phyloP scores from a whole-genome alignment of 1,140 invertebrate genomes.

The Acromyrmex charruanus region DNA sequence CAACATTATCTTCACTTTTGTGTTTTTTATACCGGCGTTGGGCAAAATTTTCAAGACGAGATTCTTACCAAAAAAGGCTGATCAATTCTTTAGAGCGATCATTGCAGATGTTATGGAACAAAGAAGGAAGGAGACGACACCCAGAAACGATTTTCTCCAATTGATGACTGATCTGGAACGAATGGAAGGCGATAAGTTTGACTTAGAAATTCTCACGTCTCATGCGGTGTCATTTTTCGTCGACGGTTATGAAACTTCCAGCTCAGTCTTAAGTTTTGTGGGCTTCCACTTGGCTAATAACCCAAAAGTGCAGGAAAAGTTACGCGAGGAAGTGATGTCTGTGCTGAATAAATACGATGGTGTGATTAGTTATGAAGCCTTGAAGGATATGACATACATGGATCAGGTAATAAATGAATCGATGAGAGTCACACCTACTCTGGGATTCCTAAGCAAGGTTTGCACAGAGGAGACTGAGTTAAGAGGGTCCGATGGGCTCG shows the following conservation, averaged over 20 bases:
- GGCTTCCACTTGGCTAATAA: conserved; percentile 89
- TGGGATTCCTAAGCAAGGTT: conserved; percentile 62
- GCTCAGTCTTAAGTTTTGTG: conserved; percentile 88
- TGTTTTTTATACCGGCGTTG: conserved; percentile 59
- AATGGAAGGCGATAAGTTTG: conserved; percentile 73
- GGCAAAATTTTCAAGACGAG: conserved; percentile 14
- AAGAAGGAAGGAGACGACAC: conserved; percentile 51
- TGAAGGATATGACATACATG: conserved; percentile 89
- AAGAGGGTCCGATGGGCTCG: conserved; percentile 65
- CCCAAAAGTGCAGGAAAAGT: conserved; percentile 88
- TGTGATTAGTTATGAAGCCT: conserved; percentile 88
- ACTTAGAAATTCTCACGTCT: conserved; percentile 83
- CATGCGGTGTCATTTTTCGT: conserved; percentile 89
- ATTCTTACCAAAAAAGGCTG: conserved; percentile 36
- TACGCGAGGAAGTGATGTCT: conserved; percentile 88
- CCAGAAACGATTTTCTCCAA: conserved; percentile 77
- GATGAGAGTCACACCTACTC: conserved; percentile 66
- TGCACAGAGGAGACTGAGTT: conserved; percentile 72
- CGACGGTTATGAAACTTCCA: conserved; percentile 91
- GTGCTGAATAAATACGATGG: conserved; percentile 86
- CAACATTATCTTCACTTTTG: conserved; percentile 25
- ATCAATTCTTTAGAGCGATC: conserved; percentile 66
- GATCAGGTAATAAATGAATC: conserved; percentile 88
- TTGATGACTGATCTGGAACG: conserved; percentile 71
- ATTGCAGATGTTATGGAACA: conserved; percentile 67